phyloP scores from a whole-genome alignment of 30 jellyfish, hydroid and myxozoan species.

The Chrysaora quinquecirrha region DNA sequence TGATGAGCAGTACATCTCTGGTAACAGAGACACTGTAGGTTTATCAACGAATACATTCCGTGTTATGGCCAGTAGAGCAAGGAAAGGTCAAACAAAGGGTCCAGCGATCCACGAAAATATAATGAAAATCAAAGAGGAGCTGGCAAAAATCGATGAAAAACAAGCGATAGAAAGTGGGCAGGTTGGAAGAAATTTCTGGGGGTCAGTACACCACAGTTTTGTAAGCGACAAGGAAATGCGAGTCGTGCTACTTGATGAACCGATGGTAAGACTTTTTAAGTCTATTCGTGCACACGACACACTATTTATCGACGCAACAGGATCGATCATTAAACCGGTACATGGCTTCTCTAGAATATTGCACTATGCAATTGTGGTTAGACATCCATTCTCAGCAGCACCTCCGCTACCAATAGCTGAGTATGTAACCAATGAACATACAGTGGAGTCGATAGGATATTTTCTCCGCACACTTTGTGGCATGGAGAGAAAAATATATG shows the following conservation, averaged over 20 bases:
- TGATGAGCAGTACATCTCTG: neutral
- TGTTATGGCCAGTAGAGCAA: neutral
- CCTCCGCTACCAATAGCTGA: slow-evolving; percentile 49
- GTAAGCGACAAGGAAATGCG: slow-evolving; percentile 40
- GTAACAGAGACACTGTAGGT: slow-evolving; percentile 17
- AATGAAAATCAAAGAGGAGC: neutral
- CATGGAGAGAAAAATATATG: neutral
- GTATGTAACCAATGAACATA: slow-evolving; percentile 30
- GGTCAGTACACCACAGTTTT: slow-evolving; percentile 7
- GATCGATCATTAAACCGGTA: slow-evolving; percentile 17
- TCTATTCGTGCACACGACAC: slow-evolving; percentile 5
- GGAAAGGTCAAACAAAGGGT: neutral
- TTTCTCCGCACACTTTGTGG: neutral
- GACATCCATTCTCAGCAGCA: slow-evolving; percentile 40
- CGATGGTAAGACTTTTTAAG: slow-evolving; percentile 12
- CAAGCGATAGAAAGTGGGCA: slow-evolving; percentile 20
- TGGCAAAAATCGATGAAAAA: slow-evolving; percentile 25
- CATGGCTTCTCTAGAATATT: slow-evolving; percentile 24
- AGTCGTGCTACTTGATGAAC: slow-evolving; percentile 28
- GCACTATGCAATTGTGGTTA: slow-evolving; percentile 4
- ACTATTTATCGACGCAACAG: slow-evolving; percentile 44
- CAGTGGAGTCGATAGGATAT: slow-evolving; percentile 8
- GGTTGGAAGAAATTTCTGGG: slow-evolving; percentile 21
- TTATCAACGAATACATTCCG: neutral
- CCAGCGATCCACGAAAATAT: slow-evolving; percentile 16